Evolutionary conservation across 2,113 vertebrate species (phyloP).

Genomic region (Ellobius talpinus): DNA sequence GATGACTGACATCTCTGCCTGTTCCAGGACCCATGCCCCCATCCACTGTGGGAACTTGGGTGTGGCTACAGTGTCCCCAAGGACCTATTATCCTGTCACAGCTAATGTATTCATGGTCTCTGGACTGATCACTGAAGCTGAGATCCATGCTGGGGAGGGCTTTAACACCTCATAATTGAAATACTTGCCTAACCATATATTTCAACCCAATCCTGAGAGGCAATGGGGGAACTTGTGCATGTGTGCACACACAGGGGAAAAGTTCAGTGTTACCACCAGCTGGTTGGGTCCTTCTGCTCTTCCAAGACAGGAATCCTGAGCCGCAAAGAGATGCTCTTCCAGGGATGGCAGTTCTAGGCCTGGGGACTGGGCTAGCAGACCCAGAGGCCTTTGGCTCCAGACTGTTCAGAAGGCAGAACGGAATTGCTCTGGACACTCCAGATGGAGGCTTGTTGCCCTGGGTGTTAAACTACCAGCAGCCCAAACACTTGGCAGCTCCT

Average conservation of each 20-base stretch:
- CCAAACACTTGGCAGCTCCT: not conserved
- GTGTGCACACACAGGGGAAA: not conserved
- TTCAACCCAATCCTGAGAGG: not conserved
- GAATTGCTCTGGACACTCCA: not conserved
- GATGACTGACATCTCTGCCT: not conserved
- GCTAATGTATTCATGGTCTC: conserved; percentile 83
- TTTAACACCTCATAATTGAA: conserved; percentile 79
- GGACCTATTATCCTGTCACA: conserved; percentile 70
- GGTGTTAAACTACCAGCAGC: not conserved
- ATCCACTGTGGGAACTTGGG: not conserved
- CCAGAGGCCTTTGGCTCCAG: not conserved
- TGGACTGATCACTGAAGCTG: not conserved
- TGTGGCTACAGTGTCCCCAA: not conserved
- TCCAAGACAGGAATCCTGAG: not conserved
- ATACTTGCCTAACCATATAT: conserved; percentile 83
- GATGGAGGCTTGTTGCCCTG: not conserved
- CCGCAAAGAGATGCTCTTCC: not conserved
- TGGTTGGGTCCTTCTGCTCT: no score
- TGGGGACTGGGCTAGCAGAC: not conserved
- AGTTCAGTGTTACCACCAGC: not conserved
- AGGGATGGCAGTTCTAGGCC: not conserved
- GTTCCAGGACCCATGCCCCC: no score
- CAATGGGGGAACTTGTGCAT: not conserved
- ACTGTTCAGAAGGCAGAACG: not conserved
- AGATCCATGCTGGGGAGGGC: conserved; percentile 78